A percentile compares a stretch with the other conserved stretches of the same genome.
phyloP scores from a whole-genome alignment of 2,113 vertebrate species.

The Lagopus leucura region DNA sequence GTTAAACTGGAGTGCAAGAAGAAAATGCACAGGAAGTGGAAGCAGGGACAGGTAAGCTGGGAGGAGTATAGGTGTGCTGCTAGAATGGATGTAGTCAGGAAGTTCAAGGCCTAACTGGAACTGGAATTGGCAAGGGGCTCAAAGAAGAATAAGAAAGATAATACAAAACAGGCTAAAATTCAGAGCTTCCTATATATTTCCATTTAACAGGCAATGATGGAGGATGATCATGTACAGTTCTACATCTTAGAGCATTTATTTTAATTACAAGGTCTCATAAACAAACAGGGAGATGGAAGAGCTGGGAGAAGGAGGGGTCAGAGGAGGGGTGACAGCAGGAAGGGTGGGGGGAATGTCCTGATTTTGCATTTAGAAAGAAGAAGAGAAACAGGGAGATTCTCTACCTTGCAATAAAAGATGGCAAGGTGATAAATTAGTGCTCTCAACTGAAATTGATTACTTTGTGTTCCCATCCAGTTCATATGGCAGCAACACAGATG shows the following conservation, averaged over 20 bases:
- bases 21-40: no score
- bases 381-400: constrained; percentile 65
- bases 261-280: constrained; percentile 24
- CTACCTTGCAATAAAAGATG: constrained; percentile 86
- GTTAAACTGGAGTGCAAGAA: no score
- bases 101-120: no score
- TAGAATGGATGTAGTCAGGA: no score
- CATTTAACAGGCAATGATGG: constrained; percentile 19
- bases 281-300: not conserved
- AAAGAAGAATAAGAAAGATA: not conserved
- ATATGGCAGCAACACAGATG: constrained; percentile 92
- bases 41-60: no score
- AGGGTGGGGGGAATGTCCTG: not conserved
- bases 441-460: constrained; percentile 98
- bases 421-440: constrained; percentile 99
- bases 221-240: not conserved
- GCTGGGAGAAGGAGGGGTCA: not conserved
- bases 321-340: not conserved
- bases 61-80: no score
- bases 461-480: constrained; percentile 90
- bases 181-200: not conserved
- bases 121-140: no score
- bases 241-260: constrained; percentile 24
- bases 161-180: not conserved
- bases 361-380: constrained; percentile 29